These are phyloP conservation scores for Callaeas wilsoni DNA, from an alignment of 2,113 vertebrate species.

Conservation along the genomic window DNA sequence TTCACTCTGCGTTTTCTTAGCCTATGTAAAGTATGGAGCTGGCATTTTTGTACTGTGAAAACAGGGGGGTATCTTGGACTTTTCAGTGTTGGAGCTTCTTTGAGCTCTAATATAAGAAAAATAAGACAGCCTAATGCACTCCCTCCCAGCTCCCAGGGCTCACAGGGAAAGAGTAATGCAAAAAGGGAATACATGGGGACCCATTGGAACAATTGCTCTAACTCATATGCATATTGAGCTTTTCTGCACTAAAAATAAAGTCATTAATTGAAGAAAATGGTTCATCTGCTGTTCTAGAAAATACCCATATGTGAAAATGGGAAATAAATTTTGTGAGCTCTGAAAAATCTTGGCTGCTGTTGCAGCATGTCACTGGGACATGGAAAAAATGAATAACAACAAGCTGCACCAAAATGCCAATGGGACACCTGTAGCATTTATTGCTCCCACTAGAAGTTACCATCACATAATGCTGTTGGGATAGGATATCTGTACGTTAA, in stretches of 20 bases:
- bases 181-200: not conserved
- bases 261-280: not conserved
- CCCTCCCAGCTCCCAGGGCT: not conserved
- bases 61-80: not conserved
- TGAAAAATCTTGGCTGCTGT: not conserved
- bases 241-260: conserved; percentile 20
- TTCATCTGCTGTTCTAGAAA: conserved; percentile 24
- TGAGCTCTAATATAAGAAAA: not conserved
- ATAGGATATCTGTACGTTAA: not conserved
- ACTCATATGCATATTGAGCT: not conserved
- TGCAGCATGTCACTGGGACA: not conserved
- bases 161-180: not conserved
- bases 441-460: not conserved
- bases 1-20: not conserved
- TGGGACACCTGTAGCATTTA: not conserved
- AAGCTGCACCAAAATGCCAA: not conserved
- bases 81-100: not conserved
- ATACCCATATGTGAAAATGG: not conserved
- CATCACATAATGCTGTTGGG: not conserved
- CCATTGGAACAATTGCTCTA: not conserved
- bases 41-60: not conserved
- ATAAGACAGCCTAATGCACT: not conserved
- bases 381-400: not conserved
- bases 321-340: not conserved
- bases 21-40: not conserved